Evolutionary conservation across 2,113 vertebrate species (phyloP).

Genomic region (Sphyrna mokarran): DNA sequence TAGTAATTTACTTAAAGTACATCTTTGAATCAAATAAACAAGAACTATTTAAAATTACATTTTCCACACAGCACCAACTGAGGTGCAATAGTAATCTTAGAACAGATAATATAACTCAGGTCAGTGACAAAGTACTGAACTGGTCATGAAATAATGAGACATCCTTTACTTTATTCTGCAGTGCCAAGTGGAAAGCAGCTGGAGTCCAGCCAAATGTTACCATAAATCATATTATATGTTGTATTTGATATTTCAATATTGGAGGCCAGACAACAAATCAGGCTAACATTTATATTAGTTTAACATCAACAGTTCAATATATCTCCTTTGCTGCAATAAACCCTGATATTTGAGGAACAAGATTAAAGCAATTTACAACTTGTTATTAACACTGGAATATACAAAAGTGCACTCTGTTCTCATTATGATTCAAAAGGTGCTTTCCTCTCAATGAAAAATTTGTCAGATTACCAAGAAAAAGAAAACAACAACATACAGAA

Average conservation of each 20-base stretch:
- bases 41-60: background rate
- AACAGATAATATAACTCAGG: background rate
- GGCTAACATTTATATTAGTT: background rate
- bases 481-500: background rate
- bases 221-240: slow-evolving; percentile 15
- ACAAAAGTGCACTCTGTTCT: background rate
- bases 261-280: background rate
- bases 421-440: background rate
- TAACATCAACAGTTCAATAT: background rate
- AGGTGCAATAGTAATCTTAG: background rate
- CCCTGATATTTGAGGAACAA: background rate
- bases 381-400: background rate
- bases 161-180: background rate
- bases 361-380: background rate
- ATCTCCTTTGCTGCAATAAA: background rate
- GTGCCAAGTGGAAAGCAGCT: background rate
- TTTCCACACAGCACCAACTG: background rate
- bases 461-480: background rate
- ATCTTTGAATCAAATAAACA: background rate
- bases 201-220: background rate
- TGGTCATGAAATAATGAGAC: background rate
- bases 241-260: slow-evolving; percentile 11
- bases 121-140: background rate
- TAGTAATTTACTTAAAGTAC: background rate
- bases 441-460: background rate